These are phyloP conservation scores for Ceratoteleas bidentatus DNA, from an alignment of 1,140 invertebrate genomes.

Conservation along the genomic window DNA sequence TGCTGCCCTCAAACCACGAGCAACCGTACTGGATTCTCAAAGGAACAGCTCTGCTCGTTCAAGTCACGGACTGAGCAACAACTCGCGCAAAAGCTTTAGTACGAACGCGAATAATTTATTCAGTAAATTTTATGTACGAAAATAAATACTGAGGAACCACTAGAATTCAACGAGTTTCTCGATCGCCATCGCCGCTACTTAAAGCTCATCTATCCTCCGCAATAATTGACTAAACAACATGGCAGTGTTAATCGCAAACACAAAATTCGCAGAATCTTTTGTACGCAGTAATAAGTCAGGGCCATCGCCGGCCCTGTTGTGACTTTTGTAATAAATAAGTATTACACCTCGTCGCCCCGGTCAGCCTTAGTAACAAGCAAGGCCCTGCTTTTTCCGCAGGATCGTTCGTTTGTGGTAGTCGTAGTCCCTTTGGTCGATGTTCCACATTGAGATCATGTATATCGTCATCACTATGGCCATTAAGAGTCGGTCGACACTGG, in stretches of 20 bases:
- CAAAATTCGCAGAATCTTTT: constrained; percentile 7
- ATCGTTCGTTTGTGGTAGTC: constrained; percentile 76
- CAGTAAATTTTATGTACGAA: too few species aligned
- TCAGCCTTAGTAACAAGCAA: constrained; percentile 22
- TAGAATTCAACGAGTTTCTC: too few species aligned
- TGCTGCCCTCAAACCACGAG: constrained; percentile 84
- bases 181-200: too few species aligned
- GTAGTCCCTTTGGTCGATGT: constrained; percentile 80
- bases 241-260: too few species aligned
- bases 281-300: not conserved
- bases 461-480: constrained; percentile 77
- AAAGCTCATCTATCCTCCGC: too few species aligned
- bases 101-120: too few species aligned
- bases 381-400: constrained; percentile 68
- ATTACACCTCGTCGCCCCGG: not conserved
- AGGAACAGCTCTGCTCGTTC: constrained; percentile 91
- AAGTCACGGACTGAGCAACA: constrained; percentile 84
- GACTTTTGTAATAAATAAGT: not conserved
- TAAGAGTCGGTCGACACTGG: constrained; percentile 81
- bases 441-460: constrained; percentile 82
- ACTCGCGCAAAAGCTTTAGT: not conserved
- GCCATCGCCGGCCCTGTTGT: not conserved
- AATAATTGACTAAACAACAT: too few species aligned
- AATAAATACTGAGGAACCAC: too few species aligned
- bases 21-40: constrained; percentile 92